Evolutionary conservation across 2,888 invertebrate species (phyloP).

Genomic region (Nymphalis polychloros): DNA sequence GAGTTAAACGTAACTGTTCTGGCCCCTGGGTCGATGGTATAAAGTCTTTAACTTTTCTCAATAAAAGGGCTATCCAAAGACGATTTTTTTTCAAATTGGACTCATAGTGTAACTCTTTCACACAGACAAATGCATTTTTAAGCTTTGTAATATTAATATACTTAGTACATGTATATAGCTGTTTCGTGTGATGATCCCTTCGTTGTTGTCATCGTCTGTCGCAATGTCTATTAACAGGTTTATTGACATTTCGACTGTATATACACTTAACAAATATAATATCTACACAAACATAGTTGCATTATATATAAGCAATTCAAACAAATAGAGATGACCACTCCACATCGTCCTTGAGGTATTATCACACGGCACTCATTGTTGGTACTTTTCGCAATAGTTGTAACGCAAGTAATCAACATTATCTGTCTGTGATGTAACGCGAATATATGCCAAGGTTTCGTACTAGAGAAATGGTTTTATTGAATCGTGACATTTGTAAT

Average conservation of each 20-base stretch:
- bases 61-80: too few relatives aligned
- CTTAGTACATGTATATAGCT: too few relatives aligned
- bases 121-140: too few relatives aligned
- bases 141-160: too few relatives aligned
- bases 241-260: not conserved
- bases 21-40: too few relatives aligned
- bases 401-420: slow-evolving; percentile 35
- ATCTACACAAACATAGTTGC: not conserved
- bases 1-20: too few relatives aligned
- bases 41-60: too few relatives aligned
- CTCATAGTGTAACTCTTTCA: too few relatives aligned
- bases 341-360: slow-evolving; percentile 33
- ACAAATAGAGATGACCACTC: slow-evolving; percentile 13
- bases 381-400: slow-evolving; percentile 36
- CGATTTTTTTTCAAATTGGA: too few relatives aligned
- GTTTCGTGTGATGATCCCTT: too few relatives aligned
- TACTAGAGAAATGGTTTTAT: slow-evolving; percentile 34
- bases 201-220: too few relatives aligned
- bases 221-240: not conserved
- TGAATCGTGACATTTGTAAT: slow-evolving; percentile 19
- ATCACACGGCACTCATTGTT: slow-evolving; percentile 34
- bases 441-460: slow-evolving; percentile 38
- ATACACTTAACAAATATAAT: too few relatives aligned
- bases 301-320: not conserved
- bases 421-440: slow-evolving; percentile 36